Evolutionary conservation across 2,113 vertebrate species (phyloP), one percentile per base, ranked within the genome.

Genomic region (Desmodus rotundus): DNA sequence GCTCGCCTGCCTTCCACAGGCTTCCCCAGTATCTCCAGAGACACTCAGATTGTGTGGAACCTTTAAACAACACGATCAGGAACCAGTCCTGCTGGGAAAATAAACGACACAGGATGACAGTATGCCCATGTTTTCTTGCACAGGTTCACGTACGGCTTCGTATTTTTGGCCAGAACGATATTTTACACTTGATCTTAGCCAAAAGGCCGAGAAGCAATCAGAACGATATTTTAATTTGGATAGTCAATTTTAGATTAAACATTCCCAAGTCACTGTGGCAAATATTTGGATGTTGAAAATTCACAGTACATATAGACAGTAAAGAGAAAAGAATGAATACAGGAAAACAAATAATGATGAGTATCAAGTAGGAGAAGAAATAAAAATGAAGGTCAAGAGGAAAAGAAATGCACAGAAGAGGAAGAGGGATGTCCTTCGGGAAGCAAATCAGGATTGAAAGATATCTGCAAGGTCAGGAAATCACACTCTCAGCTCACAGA

Each of bases 341-440:
- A 92, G 82, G n/a, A 20, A 93, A 83, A n/a, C 70, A 93, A 93
- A 6, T 78, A 70, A 88, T 80, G n/a, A 36, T 73, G 24, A 85
- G 41, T 65, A 31, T 47, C 20, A 78, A 43, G 17, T 17, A 45
- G 22, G 28, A 92, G 19, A 77, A 95, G 31, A 80, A 80, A 93
- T 63, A 73, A 90, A 92, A 87, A 83, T 50, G 45, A 87, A 91
- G 11, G 36, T 36, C 52, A 84, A 56, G 36, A 88, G 36, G 36
- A 76, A 81, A 80, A 87, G 28, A 95, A 87, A 85, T 33, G n/a
- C 31, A 89, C 3, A 84, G 56, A 89, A 41, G 4, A 54, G 19
- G 13, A 38, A 83, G 22, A 47, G 19, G 31, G 17, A 43, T 16
- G 36, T 61, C 58, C 47, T 88, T 61, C 16, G 36, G 76, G n/a